Conservation (phyloP, 2,888 invertebrate genomes). For the Tanypteryx hageni region DNA sequence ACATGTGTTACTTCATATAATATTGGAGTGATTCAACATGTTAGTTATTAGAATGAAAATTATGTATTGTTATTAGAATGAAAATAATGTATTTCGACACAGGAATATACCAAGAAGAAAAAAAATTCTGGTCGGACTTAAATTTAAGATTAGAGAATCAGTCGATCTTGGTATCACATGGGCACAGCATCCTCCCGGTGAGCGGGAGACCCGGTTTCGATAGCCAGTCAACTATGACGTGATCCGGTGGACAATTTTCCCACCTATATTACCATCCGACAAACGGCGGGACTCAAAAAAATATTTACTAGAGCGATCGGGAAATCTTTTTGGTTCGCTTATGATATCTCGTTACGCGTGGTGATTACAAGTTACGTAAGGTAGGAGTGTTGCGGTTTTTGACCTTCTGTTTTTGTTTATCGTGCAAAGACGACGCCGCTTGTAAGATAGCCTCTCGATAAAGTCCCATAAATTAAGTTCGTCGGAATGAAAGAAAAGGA, state of each 20-base stretch:
- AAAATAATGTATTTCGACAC: no score
- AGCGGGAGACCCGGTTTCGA: no score
- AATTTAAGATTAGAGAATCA: no score
- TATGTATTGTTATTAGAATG: no score
- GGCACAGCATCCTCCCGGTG: no score
- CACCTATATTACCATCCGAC: background rate
- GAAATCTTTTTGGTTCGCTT: no score
- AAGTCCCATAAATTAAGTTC: slow-evolving; percentile 11
- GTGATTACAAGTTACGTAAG: slow-evolving; percentile 22
- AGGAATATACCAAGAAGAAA: no score
- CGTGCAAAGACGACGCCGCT: background rate
- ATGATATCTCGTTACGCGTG: background rate
- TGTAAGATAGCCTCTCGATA: slow-evolving; percentile 9
- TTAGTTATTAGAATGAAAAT: no score
- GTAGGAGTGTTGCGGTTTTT: slow-evolving; percentile 8
- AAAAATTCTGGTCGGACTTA: no score
- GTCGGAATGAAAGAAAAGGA: background rate
- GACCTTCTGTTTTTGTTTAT: slow-evolving; percentile 17
- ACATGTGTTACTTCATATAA: no score
- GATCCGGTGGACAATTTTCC: background rate
- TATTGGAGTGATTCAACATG: no score
- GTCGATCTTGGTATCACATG: no score
- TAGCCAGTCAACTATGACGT: background rate
- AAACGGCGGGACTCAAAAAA: background rate
- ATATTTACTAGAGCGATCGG: background rate